Conservation (phyloP, 2,113 vertebrate genomes). For the Ptychochromis oligacanthus region DNA sequence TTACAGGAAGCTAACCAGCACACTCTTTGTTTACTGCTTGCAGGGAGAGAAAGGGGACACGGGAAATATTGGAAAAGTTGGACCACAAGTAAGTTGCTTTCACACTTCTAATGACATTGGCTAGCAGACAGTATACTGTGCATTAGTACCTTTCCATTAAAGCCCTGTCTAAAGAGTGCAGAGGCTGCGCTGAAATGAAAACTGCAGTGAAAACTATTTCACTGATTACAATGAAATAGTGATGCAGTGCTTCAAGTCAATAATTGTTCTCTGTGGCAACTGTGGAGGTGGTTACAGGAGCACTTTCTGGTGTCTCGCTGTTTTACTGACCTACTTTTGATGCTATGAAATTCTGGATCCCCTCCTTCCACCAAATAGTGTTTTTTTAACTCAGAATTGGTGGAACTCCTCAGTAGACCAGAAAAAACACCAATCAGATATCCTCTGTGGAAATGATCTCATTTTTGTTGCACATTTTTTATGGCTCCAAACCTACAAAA, state of each 20-base stretch:
- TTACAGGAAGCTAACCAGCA: slow-evolving; percentile 52
- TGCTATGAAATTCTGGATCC: background rate
- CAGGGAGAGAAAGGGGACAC: slow-evolving; percentile 93
- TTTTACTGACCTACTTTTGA: slow-evolving; percentile 42
- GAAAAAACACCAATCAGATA: background rate
- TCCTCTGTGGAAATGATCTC: slow-evolving; percentile 20
- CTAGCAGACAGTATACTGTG: slow-evolving; percentile 7
- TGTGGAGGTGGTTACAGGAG: slow-evolving; percentile 1
- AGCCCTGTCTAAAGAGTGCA: background rate
- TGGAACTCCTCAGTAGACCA: background rate
- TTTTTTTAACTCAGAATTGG: slow-evolving; percentile 24
- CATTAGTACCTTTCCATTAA: slow-evolving; percentile 23
- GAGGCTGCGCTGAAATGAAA: no score
- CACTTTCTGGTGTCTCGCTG: background rate
- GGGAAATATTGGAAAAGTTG: slow-evolving; percentile 89
- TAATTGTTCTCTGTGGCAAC: background rate
- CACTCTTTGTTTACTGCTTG: slow-evolving; percentile 60
- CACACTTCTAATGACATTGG: slow-evolving; percentile 6
- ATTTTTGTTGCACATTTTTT: slow-evolving; percentile 27
- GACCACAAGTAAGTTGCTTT: slow-evolving; percentile 87
- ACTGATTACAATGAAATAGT: background rate
- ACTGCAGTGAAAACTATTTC: no score
- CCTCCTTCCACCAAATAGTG: background rate
- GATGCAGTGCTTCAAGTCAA: background rate
- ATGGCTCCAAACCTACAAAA: slow-evolving; percentile 6